Conservation (phyloP, 2,797 vertebrate genomes). For the Hemibagrus guttatus region DNA sequence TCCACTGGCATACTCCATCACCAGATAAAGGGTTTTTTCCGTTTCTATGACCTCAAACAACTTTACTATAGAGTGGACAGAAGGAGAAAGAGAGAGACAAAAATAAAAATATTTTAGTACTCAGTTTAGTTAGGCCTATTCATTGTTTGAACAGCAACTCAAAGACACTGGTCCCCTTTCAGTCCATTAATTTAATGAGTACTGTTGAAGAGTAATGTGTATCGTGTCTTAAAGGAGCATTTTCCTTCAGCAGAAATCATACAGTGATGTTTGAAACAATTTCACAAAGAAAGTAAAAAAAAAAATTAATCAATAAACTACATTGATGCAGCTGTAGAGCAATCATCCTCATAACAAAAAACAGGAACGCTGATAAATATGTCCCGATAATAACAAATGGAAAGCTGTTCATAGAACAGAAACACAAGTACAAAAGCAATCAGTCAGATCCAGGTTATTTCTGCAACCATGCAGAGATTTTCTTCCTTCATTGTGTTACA, state of each 20-base stretch:
- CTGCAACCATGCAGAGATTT: neutral
- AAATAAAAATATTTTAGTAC: neutral
- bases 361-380: too few relatives aligned
- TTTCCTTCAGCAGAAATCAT: too few relatives aligned
- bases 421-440: too few relatives aligned
- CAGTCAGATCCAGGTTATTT: too few relatives aligned
- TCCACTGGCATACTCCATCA: slow-evolving; percentile 94
- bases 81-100: neutral
- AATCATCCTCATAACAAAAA: too few relatives aligned
- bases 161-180: neutral
- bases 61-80: slow-evolving; percentile 72
- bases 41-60: slow-evolving; percentile 94
- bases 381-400: too few relatives aligned
- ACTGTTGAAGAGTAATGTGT: neutral
- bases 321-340: too few relatives aligned
- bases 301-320: too few relatives aligned
- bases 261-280: too few relatives aligned
- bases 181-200: neutral
- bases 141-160: neutral
- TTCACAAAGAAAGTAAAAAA: too few relatives aligned
- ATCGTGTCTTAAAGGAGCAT: too few relatives aligned
- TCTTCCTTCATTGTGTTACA: neutral
- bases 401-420: too few relatives aligned
- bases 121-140: neutral
- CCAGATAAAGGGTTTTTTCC: slow-evolving; percentile 92